Evolutionary conservation across 2,113 vertebrate genomes (phyloP).

Genomic region (Lontra canadensis): DNA sequence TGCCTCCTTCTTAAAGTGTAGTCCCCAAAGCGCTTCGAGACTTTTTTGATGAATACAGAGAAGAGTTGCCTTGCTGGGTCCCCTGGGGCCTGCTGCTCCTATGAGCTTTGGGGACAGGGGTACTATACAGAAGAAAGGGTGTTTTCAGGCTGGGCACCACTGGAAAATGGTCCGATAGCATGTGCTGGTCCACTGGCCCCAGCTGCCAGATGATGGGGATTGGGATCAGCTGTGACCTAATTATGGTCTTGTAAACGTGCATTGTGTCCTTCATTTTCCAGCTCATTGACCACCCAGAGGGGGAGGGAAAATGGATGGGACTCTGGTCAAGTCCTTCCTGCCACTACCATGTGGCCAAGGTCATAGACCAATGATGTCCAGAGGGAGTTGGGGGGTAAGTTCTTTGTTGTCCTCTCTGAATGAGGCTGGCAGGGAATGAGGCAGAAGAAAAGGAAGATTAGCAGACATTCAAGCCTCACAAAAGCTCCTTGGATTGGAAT

Average conservation of each 20-base stretch:
- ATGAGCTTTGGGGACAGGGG: not conserved
- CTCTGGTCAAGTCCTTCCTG: constrained; percentile 83
- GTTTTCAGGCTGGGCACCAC: constrained; percentile 44
- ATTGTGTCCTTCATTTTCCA: constrained; percentile 89
- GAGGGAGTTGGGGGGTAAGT: constrained; percentile 62
- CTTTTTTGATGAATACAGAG: not conserved
- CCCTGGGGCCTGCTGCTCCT: not conserved
- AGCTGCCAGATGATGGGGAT: constrained; percentile 83
- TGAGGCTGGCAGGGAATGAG: not conserved
- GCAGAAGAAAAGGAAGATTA: not conserved
- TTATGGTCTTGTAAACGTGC: constrained; percentile 86
- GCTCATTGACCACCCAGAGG: constrained; percentile 83
- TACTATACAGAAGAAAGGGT: constrained; percentile 33
- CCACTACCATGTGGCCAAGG: constrained; percentile 78
- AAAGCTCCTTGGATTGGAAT: not conserved
- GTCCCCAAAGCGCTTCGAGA: not conserved
- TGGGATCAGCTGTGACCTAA: constrained; percentile 89
- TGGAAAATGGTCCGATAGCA: constrained; percentile 46
- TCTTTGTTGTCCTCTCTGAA: constrained; percentile 74
- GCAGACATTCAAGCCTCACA: not conserved
- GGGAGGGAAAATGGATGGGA: constrained; percentile 78
- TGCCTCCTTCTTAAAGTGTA: not conserved
- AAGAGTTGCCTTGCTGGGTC: not conserved
- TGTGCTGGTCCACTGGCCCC: constrained; percentile 77
- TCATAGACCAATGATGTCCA: constrained; percentile 78